Base-by-base conservation (phyloP, 2,888 invertebrate genomes). In the Acronicta alni region DNA sequence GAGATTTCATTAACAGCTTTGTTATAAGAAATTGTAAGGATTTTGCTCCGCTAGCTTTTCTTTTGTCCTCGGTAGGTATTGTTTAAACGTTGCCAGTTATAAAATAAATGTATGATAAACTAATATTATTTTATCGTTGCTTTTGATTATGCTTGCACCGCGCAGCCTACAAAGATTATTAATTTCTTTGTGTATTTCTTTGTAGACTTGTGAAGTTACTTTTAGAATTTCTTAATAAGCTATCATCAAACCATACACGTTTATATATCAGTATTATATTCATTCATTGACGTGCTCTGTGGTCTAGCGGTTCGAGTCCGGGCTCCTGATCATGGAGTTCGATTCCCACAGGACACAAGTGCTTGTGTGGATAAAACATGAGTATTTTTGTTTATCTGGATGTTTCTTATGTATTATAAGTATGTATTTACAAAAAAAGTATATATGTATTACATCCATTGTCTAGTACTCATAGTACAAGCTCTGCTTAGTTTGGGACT, bases 21-120 rank as follows among this genome's bases (percentile, higher is more conserved):
- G 64, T 67, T 66, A 47, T 49, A 62, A 61, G 59, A 75, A 72
- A 66, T 74, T 71, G 55, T 52, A 46, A 62, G 66, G 57, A 54
- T 58, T 65, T 54, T 55, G 41, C 49, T 60, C 17, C 20, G 65
- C 37, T 64, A 8, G 53, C 38, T 57, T 43, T 51, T 23, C 53
- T 71, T 58, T 71, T 65, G 51, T 67, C 26, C 37, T 32, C n/a
- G 2, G 6, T 14, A 26, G 44, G 39, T 54, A 58, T 71, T 75
- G 62, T 72, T 48, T 70, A 45, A 65, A 65, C 45, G 45, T 35
- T 1, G 35, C 52, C 35, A 60, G 49, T 56, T 74, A 47, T 17
- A 35, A 61, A 72, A 62, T 62, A 46, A 57, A 53, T 67, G n/a
- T n/a, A 57, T 55, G 54, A 42, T 15, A 55, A 60, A 56, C 52